phyloP scores from a whole-genome alignment of 2,888 invertebrate species.

The Danaus chrysippus region DNA sequence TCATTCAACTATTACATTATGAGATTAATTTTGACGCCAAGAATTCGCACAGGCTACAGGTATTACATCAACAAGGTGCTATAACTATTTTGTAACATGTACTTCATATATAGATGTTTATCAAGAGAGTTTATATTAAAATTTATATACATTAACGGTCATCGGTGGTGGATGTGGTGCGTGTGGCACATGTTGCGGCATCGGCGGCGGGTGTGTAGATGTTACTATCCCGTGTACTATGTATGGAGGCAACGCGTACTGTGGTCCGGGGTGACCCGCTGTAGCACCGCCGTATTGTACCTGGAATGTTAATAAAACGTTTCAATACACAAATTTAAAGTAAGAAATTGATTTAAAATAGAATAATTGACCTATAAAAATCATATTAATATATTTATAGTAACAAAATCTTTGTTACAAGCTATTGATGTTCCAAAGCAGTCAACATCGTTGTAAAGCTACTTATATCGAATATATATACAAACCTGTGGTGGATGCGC shows the following conservation, averaged over 20 bases:
- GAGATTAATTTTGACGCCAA: no score
- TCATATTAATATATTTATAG: no score
- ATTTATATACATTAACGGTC: slow-evolving; percentile 38
- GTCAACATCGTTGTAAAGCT: no score
- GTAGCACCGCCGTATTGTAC: slow-evolving; percentile 63
- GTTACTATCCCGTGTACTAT: slow-evolving; percentile 67
- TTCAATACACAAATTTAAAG: no score
- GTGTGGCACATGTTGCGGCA: slow-evolving; percentile 44
- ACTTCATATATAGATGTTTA: neutral
- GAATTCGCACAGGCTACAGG: no score
- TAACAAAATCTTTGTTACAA: no score
- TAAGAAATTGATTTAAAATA: no score
- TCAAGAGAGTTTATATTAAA: slow-evolving; percentile 14
- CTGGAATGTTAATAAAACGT: neutral
- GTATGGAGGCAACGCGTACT: slow-evolving; percentile 77
- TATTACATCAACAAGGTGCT: no score
- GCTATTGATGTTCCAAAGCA: no score
- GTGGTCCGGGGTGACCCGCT: slow-evolving; percentile 72
- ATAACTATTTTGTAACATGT: no score
- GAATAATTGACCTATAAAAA: neutral
- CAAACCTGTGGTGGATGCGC: slow-evolving; percentile 24
- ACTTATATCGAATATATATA: neutral
- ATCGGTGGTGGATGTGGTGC: slow-evolving; percentile 47
- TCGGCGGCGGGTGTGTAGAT: slow-evolving; percentile 48
- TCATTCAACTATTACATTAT: no score